Conservation (phyloP, 2,797 vertebrate species). For the Mormyrus hasselquistii region DNA sequence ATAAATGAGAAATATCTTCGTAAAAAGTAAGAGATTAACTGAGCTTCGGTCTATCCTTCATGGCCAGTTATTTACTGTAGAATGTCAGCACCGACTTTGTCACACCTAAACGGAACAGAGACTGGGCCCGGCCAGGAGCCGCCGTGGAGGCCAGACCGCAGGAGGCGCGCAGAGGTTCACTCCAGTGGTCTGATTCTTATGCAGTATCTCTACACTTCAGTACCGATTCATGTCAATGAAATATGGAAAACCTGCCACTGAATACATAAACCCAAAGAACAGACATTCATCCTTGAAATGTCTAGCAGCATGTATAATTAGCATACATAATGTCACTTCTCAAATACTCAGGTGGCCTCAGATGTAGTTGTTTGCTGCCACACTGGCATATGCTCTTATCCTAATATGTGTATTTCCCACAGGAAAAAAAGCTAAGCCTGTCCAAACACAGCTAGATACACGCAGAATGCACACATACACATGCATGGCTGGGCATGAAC, state of each 20-base stretch:
- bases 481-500: background rate
- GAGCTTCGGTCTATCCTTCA: slow-evolving; percentile 42
- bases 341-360: background rate
- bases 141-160: background rate
- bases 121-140: background rate
- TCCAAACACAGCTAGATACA: background rate
- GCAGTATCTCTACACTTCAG: background rate
- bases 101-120: background rate
- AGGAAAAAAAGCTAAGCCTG: background rate
- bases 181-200: background rate
- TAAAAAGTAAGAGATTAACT: slow-evolving; percentile 41
- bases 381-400: background rate
- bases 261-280: background rate
- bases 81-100: slow-evolving; percentile 42
- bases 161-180: background rate
- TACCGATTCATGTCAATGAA: background rate
- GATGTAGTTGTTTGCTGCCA: background rate
- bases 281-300: background rate
- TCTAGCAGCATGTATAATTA: background rate
- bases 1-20: slow-evolving; percentile 42
- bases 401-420: background rate
- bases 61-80: slow-evolving; percentile 44
- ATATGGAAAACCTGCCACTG: background rate
- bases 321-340: background rate
- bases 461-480: background rate